phyloP scores from a whole-genome alignment of 1,140 invertebrate genomes.

The Holcopasites calliopsidis region DNA sequence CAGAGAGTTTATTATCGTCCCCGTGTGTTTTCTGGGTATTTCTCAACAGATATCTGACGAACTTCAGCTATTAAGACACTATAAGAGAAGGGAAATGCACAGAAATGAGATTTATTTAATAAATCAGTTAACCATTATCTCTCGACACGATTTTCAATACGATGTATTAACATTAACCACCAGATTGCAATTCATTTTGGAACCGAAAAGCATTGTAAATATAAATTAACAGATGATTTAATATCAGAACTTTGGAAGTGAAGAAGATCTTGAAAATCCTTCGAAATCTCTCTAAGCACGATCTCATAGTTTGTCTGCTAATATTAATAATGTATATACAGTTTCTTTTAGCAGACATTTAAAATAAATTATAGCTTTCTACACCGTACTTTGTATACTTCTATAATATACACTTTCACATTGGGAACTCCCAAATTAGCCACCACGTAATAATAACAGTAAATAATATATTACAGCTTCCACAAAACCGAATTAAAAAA shows the following conservation, averaged over 20 bases:
- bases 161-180: background rate
- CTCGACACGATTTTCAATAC: background rate
- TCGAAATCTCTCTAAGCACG: constrained; percentile 7
- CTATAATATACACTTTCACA: background rate
- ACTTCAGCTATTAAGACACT: constrained; percentile 48
- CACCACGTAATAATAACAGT: too few species aligned
- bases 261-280: constrained; percentile 42
- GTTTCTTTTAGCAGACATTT: background rate
- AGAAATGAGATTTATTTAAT: background rate
- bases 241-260: constrained; percentile 62
- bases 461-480: too few species aligned
- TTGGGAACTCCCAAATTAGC: too few species aligned
- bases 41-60: constrained; percentile 63
- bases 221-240: constrained; percentile 78
- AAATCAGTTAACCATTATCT: constrained; percentile 2
- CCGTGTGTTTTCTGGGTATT: constrained; percentile 26
- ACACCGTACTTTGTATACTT: too few species aligned
- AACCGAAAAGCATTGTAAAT: constrained; percentile 75
- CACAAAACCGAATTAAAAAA: too few species aligned
- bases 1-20: too few species aligned
- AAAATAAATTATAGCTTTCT: background rate
- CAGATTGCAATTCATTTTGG: constrained; percentile 60
- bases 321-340: background rate
- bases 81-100: constrained; percentile 42
- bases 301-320: background rate